Percentiles rank a stretch among this genome's conserved stretches.
phyloP scores from a whole-genome alignment of 2,113 vertebrate species.

The Ellobius talpinus region DNA sequence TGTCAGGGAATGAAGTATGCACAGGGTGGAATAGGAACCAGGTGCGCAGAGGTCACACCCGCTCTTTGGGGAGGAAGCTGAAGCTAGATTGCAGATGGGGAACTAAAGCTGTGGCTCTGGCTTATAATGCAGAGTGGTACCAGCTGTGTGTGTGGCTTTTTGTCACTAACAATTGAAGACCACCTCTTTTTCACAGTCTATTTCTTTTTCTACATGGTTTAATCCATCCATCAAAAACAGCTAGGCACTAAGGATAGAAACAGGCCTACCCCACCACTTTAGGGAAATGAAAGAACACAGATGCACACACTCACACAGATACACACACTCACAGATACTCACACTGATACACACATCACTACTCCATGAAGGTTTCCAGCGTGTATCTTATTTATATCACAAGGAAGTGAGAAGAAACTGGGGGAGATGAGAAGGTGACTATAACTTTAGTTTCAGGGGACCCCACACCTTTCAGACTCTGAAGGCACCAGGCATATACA shows the following conservation, averaged over 20 bases:
- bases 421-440: not conserved
- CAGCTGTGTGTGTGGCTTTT: not conserved
- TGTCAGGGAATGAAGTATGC: not conserved
- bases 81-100: not conserved
- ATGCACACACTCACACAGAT: not conserved
- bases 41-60: not conserved
- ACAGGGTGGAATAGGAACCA: not conserved
- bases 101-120: not conserved
- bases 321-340: not conserved
- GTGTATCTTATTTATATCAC: too few species aligned
- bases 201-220: not conserved
- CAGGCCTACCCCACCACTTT: not conserved
- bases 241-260: not conserved
- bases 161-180: not conserved
- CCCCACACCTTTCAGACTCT: not conserved
- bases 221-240: not conserved
- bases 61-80: not conserved
- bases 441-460: not conserved
- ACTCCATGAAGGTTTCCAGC: not conserved
- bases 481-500: not conserved
- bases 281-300: not conserved
- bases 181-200: not conserved
- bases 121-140: too few species aligned
- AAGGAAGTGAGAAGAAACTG: slow-evolving; percentile 22
- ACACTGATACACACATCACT: not conserved